Evolutionary conservation across 2,888 invertebrate genomes (phyloP).

Genomic region (Electrophaes corylata): DNA sequence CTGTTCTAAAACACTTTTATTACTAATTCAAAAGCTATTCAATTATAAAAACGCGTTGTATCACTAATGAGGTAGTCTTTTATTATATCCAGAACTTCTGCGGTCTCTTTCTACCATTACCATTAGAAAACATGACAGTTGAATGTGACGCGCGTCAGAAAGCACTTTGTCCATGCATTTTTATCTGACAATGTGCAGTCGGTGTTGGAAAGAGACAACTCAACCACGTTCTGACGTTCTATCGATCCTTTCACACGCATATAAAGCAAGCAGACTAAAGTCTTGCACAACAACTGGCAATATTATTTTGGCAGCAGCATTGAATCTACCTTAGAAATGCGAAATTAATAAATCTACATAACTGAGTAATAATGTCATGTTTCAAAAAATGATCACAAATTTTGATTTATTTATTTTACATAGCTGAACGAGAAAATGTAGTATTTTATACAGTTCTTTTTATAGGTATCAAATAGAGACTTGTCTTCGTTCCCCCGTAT

Average conservation of each 20-base stretch:
- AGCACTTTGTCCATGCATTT: too few species aligned
- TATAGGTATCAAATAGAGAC: too few species aligned
- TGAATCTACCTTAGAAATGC: conserved; percentile 15
- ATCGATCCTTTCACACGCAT: neutral
- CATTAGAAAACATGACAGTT: neutral
- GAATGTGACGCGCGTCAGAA: neutral
- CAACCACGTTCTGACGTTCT: neutral
- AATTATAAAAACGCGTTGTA: neutral
- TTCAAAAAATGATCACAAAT: too few species aligned
- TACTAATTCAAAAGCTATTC: conserved; percentile 3
- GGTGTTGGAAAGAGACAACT: neutral
- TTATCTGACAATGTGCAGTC: neutral
- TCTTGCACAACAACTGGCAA: conserved; percentile 24
- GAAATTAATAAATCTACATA: too few species aligned
- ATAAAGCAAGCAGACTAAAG: neutral
- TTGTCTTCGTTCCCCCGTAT: too few species aligned
- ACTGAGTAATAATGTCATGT: neutral
- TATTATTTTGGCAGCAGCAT: conserved; percentile 42
- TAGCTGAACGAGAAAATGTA: too few species aligned
- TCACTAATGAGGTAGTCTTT: neutral
- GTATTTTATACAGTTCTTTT: too few species aligned
- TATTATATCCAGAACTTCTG: neutral
- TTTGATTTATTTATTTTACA: too few species aligned
- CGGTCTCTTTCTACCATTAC: neutral
- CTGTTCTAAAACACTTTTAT: neutral